Evolutionary conservation across 2,888 invertebrate species (phyloP), one percentile per base, ranked within the genome.

Genomic region (Auanema sp.): DNA sequence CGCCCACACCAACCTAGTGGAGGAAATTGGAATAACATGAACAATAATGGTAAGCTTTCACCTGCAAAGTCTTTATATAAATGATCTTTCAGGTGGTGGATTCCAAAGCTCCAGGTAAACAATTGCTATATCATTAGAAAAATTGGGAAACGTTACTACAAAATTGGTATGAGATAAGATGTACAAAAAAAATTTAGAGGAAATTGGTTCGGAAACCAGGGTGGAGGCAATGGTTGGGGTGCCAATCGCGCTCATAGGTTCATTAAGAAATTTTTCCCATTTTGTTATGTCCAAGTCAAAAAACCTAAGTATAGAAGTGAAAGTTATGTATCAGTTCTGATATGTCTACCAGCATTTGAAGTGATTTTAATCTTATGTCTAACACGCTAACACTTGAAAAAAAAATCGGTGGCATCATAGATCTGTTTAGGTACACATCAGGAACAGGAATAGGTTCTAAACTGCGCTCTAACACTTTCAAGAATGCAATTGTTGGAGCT

Each of bases 401-500:
- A 3, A 33, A 33, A 33, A 33, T n/a, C 33, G 33, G 8, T 33
- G 11, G 16, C 23, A 58, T 47, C n/a, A 51, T 11, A 43, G 25
- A 11, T 14, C n/a, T 33, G 63, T 71, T 56, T 65, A 76, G 76
- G 64, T 74, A 68, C 59, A 41, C 69, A 42, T 67, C 62, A 23
- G 68, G 68, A 55, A 47, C 42, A 18, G 82, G 82, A 23, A 50
- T 79, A 16, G 82, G 82, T 12, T 80, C 80, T 0, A 64, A 70
- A 24, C 60, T 72, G 16, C 75, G 82, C 4, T 79, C 79, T 4
- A 78, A 71, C 58, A 69, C 69, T 18, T 81, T 82, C 74, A 82
- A 83, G 65, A 83, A 81, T 55, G 76, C 75, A 61, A 73, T 82
- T 16, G 80, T 83, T n/a, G 82, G 82, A 24, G 82, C 82, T 1